Conservation (phyloP, 1,140 invertebrate species). For the Drosophila chauvacae region DNA sequence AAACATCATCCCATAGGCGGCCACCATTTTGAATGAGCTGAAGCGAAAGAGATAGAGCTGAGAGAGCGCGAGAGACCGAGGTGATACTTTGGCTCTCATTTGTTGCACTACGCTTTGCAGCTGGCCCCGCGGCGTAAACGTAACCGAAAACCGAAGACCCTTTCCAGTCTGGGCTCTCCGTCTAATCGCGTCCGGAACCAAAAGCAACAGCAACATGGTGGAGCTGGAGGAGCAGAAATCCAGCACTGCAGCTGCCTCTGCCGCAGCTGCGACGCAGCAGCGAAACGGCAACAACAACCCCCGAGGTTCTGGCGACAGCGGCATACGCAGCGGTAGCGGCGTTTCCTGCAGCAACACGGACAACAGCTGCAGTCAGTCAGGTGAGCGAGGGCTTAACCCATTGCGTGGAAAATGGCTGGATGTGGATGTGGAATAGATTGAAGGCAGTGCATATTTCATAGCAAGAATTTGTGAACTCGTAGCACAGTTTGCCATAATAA, state of each 20-base stretch:
- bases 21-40: slow-evolving; percentile 82
- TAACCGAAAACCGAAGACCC: slow-evolving; percentile 44
- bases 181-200: slow-evolving; percentile 17
- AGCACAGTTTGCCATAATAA: not conserved
- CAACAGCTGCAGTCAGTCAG: slow-evolving; percentile 82
- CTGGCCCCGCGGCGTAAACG: slow-evolving; percentile 59
- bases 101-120: slow-evolving; percentile 57
- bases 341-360: slow-evolving; percentile 76
- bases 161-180: slow-evolving; percentile 33
- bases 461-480: not conserved
- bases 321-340: slow-evolving; percentile 64
- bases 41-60: slow-evolving; percentile 46
- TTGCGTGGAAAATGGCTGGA: not conserved
- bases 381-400: slow-evolving; percentile 65
- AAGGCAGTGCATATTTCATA: not conserved
- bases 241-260: slow-evolving; percentile 53
- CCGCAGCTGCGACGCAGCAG: slow-evolving; percentile 39
- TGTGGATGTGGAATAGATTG: not conserved
- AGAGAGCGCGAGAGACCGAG: slow-evolving; percentile 47
- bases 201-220: slow-evolving; percentile 60
- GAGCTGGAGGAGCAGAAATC: slow-evolving; percentile 73
- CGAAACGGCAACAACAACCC: slow-evolving; percentile 49
- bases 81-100: slow-evolving; percentile 58
- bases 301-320: slow-evolving; percentile 69
- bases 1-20: slow-evolving; percentile 59